A percentile compares a stretch with the other conserved stretches of the same genome.
Evolutionary conservation across 2,888 invertebrate genomes (phyloP).

Genomic region (Volucella inflata): DNA sequence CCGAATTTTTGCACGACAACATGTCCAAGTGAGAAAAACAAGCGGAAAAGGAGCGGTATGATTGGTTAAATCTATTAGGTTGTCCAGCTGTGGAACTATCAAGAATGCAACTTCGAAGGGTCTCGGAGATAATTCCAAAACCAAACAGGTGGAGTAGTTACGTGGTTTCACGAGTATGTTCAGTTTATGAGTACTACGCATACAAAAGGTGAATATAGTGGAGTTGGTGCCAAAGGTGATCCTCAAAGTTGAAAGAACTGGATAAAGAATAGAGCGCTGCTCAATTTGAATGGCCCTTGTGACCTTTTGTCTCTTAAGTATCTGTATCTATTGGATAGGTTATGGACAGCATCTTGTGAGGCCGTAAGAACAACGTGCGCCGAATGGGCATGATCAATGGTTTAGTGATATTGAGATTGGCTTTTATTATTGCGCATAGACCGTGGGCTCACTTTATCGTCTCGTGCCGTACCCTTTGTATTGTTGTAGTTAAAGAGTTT

Average conservation of each 20-base stretch:
- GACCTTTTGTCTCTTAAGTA: slow-evolving; percentile 4
- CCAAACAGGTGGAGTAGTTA: slow-evolving; percentile 16
- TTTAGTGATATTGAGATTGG: slow-evolving; percentile 42
- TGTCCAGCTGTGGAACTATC: slow-evolving; percentile 5
- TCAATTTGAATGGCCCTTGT: slow-evolving; percentile 26
- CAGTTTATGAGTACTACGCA: neutral
- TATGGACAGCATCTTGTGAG: slow-evolving; percentile 52
- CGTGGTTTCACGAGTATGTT: neutral
- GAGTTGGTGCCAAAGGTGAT: neutral
- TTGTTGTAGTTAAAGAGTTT: slow-evolving; percentile 3
- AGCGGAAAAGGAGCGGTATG: slow-evolving; percentile 59
- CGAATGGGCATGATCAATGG: slow-evolving; percentile 47
- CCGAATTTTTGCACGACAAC: slow-evolving; percentile 50
- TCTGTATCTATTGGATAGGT: slow-evolving; percentile 18
- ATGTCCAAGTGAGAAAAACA: slow-evolving; percentile 28
- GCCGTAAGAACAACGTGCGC: slow-evolving; percentile 28
- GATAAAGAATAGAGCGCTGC: neutral
- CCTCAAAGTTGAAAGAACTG: neutral
- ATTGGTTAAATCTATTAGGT: slow-evolving; percentile 8
- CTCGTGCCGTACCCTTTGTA: slow-evolving; percentile 24
- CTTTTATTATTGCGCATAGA: slow-evolving; percentile 39
- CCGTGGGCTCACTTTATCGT: slow-evolving; percentile 28
- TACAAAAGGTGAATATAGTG: too few species aligned
- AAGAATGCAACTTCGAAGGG: neutral
- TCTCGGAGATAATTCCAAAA: neutral